Evolutionary conservation across 2,888 invertebrate genomes (phyloP), one percentile per base, ranked within the genome.

Genomic region (Euplagia quadripunctaria): DNA sequence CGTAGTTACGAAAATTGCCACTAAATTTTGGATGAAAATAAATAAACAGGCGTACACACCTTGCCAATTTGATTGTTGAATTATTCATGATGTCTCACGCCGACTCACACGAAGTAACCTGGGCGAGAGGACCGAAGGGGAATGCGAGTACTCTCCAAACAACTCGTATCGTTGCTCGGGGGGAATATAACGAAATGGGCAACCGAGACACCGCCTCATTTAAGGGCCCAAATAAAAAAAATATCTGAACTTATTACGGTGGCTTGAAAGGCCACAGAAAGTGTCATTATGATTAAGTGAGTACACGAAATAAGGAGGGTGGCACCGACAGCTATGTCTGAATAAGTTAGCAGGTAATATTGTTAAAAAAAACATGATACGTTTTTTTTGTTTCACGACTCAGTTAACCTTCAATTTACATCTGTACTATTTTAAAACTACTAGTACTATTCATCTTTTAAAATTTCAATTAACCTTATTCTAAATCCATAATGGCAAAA

Each of bases 41-140:
- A 95, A 94, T 94, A 95, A 93, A 93, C 91, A 91, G 87, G 85
- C 88, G 89, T 90, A 91, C 89, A 92, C 92, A 93, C 94, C 93
- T 94, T 91, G 93, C 92, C 94, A 93, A 95, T 95, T 95, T 93
- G 92, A 93, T 93, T 91, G 91, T 92, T 95, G 95, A 95, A 95
- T 95, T 92, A 95, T 95, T 94, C 95, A 95, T 95, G 93, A 89
- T 87, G 90, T 93, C 92, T 93, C 93, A 91, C 90, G 86, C 89
- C 90, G 88, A 81, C 89, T 85, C 90, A 93, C 92, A 93, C 91
- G 89, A 84, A 88, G 75, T 70, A 70, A 75, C 77, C 77, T 82
- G 85, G 79, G 80, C 69, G 79, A 79, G 87, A 86, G 85, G 80
- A 77, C 78, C 84, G 88, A 85, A 88, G 87, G 85, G 84, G 84